These are phyloP conservation scores for Amphipoea lucens DNA, from an alignment of 2,888 invertebrate species.

Conservation along the genomic window DNA sequence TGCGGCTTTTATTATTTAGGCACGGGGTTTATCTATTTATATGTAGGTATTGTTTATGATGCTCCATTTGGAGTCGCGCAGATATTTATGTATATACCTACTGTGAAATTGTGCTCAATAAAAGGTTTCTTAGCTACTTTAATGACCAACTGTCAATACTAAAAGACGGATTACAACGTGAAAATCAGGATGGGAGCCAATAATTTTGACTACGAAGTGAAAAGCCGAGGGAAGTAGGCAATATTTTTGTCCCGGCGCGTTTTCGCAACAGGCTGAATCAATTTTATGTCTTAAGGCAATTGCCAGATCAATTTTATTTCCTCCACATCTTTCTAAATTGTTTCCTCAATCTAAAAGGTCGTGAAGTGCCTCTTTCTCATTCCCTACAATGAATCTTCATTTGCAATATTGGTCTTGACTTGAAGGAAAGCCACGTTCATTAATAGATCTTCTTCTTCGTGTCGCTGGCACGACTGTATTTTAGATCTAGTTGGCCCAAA, in stretches of 20 bases:
- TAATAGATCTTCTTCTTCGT: not conserved
- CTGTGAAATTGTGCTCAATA: not conserved
- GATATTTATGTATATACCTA: not conserved
- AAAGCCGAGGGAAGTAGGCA: not conserved
- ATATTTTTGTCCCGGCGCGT: not conserved
- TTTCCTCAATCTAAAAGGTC: not conserved
- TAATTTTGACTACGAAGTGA: not conserved
- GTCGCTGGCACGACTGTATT: not conserved
- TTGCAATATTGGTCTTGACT: not conserved
- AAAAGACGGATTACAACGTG: not conserved
- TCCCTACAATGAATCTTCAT: not conserved
- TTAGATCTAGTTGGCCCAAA: not conserved
- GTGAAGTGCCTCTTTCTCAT: not conserved
- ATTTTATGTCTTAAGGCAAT: not conserved
- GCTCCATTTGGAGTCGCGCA: not conserved
- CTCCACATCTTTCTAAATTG: not conserved
- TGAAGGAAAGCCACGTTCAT: too few species aligned
- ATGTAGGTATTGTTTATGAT: not conserved
- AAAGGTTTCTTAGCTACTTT: not conserved
- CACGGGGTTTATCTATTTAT: too few species aligned
- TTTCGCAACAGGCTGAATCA: not conserved
- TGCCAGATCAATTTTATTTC: not conserved
- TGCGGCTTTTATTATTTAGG: too few species aligned
- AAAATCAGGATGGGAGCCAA: not conserved
- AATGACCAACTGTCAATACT: not conserved